These are phyloP conservation scores for Beris chalybata DNA, from an alignment of 2,888 invertebrate species.

Conservation along the genomic window DNA sequence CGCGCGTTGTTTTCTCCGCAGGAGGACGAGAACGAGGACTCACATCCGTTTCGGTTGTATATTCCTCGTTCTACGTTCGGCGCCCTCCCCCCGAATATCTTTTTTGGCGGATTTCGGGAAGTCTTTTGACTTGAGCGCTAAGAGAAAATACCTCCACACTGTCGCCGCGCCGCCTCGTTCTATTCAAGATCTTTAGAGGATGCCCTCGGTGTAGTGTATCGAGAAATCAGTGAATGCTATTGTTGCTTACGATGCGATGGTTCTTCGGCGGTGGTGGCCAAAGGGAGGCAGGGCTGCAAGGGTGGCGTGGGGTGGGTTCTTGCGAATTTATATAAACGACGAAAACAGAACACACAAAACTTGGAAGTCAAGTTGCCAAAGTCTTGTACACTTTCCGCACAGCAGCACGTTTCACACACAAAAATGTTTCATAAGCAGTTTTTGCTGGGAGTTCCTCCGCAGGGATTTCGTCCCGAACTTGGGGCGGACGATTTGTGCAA, in stretches of 20 bases:
- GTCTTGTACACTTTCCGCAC: constrained; percentile 23
- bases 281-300: neutral
- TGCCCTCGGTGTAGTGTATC: constrained; percentile 20
- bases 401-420: constrained; percentile 26
- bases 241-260: constrained; percentile 14
- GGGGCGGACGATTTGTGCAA: constrained; percentile 13
- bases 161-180: neutral
- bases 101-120: constrained; percentile 8
- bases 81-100: constrained; percentile 11
- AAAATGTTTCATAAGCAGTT: constrained; percentile 7
- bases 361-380: constrained; percentile 19
- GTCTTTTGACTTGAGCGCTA: too few species aligned
- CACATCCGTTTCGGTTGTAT: constrained; percentile 25
- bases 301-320: constrained; percentile 2
- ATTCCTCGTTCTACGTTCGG: neutral
- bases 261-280: neutral
- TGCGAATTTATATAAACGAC: constrained; percentile 24
- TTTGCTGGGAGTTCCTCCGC: constrained; percentile 10
- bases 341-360: constrained; percentile 26
- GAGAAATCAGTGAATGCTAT: constrained; percentile 23
- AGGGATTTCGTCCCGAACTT: constrained; percentile 3
- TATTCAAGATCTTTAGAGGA: constrained; percentile 19
- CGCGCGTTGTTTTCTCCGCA: constrained; percentile 32
- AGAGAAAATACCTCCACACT: constrained; percentile 9
- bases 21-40: constrained; percentile 9